A percentile compares a stretch with the other conserved stretches of the same genome.
These are phyloP conservation scores for Protophormia terraenovae DNA, from an alignment of 2,888 invertebrate species.

Conservation along the genomic window DNA sequence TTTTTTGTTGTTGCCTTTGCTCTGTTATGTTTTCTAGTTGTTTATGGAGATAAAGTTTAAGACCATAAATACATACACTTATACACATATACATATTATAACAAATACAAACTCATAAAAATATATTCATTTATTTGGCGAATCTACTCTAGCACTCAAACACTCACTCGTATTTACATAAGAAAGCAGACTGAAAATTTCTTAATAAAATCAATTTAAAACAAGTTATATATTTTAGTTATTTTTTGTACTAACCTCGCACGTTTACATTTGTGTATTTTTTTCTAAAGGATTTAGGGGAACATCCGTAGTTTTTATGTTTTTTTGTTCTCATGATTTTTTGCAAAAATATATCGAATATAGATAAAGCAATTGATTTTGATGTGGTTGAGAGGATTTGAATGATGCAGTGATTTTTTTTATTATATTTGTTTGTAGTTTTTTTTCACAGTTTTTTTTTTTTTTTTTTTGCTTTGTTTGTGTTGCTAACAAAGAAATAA, in stretches of 20 bases:
- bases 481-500: not conserved
- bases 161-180: not conserved
- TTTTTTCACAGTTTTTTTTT: not conserved
- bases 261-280: not conserved
- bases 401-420: constrained; percentile 33
- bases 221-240: not conserved
- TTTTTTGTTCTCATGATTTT: not conserved
- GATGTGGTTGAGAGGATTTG: constrained; percentile 48
- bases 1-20: not conserved
- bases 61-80: not conserved
- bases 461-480: not conserved
- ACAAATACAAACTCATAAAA: too few species aligned
- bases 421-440: not conserved
- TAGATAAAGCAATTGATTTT: constrained; percentile 52
- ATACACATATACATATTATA: too few species aligned
- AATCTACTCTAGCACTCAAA: not conserved
- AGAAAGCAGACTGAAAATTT: not conserved
- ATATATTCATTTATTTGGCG: not conserved
- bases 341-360: constrained; percentile 1
- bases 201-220: not conserved
- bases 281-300: constrained; percentile 10
- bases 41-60: constrained; percentile 29
- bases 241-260: not conserved
- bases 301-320: not conserved
- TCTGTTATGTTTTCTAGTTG: constrained; percentile 6